A percentile compares a stretch with the other conserved stretches of the same genome.
phyloP scores from a whole-genome alignment of 2,888 invertebrate genomes.

The Chrysolina americana region DNA sequence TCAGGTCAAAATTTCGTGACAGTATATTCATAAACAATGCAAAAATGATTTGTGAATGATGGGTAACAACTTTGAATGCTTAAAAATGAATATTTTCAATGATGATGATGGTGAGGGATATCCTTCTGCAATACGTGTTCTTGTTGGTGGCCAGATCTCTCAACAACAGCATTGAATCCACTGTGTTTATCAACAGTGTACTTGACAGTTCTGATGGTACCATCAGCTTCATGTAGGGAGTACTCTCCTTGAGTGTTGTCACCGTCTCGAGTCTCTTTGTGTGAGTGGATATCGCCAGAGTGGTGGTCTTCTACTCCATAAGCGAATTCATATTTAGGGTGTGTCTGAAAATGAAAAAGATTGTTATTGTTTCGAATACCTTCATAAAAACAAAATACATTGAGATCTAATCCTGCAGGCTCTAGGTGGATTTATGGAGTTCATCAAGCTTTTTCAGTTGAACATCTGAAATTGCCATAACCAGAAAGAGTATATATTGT shows the following conservation, averaged over 20 bases:
- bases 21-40: not conserved
- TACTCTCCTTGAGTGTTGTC: constrained; percentile 82
- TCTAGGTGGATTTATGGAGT: too few species aligned
- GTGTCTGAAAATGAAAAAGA: constrained; percentile 70
- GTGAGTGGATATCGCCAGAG: constrained; percentile 81
- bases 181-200: constrained; percentile 82
- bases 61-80: not conserved
- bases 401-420: too few species aligned
- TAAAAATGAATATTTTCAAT: constrained; percentile 15
- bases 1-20: not conserved
- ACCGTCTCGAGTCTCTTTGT: constrained; percentile 80
- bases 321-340: constrained; percentile 83
- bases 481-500: too few species aligned
- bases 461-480: too few species aligned
- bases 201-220: constrained; percentile 79
- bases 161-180: constrained; percentile 78
- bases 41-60: not conserved
- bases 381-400: too few species aligned
- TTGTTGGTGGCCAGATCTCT: constrained; percentile 67
- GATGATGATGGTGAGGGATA: constrained; percentile 34
- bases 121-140: not conserved
- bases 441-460: too few species aligned
- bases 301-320: constrained; percentile 84
- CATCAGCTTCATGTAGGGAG: constrained; percentile 81
- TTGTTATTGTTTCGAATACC: not conserved